phyloP scores from a whole-genome alignment of 1,140 invertebrate genomes.

The Nebria ingens region DNA sequence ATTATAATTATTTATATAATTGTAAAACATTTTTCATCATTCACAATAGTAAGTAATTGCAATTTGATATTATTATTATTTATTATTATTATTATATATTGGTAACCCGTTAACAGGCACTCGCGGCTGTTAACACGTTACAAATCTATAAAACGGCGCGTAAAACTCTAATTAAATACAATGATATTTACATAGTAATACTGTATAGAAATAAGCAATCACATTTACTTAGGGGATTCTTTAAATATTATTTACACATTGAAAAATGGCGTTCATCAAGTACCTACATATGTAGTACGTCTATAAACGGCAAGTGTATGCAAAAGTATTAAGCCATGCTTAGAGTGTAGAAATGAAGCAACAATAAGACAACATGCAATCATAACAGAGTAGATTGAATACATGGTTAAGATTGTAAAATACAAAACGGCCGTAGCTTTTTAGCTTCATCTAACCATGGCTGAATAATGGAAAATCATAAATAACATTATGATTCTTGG shows the following conservation, averaged over 20 bases:
- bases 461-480: neutral
- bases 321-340: neutral
- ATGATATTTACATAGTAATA: conserved; percentile 10
- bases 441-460: no score
- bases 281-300: neutral
- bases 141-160: neutral
- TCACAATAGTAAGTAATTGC: neutral
- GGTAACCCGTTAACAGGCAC: neutral
- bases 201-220: neutral
- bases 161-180: conserved; percentile 5
- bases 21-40: conserved; percentile 10
- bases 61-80: neutral
- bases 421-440: no score
- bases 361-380: neutral
- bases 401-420: neutral
- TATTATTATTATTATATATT: neutral
- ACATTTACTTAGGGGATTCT: neutral
- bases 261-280: neutral
- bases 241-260: conserved; percentile 3
- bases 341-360: neutral
- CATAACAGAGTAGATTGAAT: no score
- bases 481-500: neutral
- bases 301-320: neutral
- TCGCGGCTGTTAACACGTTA: no score
- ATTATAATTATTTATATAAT: neutral